A percentile compares a stretch with the other conserved stretches of the same genome.
Conservation (phyloP, 2,797 vertebrate species). For the Gadopsis marmoratus region DNA sequence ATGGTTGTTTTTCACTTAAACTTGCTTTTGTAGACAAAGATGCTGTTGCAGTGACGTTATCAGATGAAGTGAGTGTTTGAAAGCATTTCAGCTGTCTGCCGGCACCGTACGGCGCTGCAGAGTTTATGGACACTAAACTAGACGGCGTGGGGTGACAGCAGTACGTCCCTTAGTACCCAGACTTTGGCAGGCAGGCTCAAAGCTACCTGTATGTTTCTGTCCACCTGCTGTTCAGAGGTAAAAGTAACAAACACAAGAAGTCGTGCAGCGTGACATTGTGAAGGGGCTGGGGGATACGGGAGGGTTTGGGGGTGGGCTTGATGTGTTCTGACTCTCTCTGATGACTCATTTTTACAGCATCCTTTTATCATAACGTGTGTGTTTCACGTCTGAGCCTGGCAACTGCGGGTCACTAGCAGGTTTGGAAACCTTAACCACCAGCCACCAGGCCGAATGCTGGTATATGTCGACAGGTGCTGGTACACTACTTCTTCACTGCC, state of each 20-base stretch:
- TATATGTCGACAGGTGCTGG: slow-evolving; percentile 56
- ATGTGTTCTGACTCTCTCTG: slow-evolving; percentile 83
- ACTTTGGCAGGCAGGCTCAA: slow-evolving; percentile 36
- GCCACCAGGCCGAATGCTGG: slow-evolving; percentile 53
- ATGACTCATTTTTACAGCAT: slow-evolving; percentile 70
- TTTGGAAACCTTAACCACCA: slow-evolving; percentile 41
- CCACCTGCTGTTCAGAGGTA: slow-evolving; percentile 60
- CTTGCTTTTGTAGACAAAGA: slow-evolving; percentile 63
- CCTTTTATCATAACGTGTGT: slow-evolving; percentile 57
- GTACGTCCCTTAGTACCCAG: slow-evolving; percentile 56
- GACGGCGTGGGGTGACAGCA: slow-evolving; percentile 66
- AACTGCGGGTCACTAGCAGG: slow-evolving; percentile 20
- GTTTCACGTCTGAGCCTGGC: slow-evolving; percentile 44
- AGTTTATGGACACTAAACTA: slow-evolving; percentile 53
- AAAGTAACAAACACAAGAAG: slow-evolving; percentile 48
- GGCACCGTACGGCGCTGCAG: slow-evolving; percentile 37
- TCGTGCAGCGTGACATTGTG: slow-evolving; percentile 82
- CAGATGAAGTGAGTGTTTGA: slow-evolving; percentile 58
- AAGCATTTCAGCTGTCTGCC: slow-evolving; percentile 55
- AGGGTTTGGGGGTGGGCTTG: slow-evolving; percentile 45
- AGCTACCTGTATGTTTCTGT: slow-evolving; percentile 51
- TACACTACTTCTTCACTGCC: slow-evolving; percentile 60
- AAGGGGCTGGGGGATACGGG: slow-evolving; percentile 32
- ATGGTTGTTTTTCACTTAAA: slow-evolving; percentile 81
- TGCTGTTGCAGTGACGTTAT: slow-evolving; percentile 57